These are phyloP conservation scores for Apoderus coryli DNA, from an alignment of 2,888 invertebrate species.

Conservation along the genomic window DNA sequence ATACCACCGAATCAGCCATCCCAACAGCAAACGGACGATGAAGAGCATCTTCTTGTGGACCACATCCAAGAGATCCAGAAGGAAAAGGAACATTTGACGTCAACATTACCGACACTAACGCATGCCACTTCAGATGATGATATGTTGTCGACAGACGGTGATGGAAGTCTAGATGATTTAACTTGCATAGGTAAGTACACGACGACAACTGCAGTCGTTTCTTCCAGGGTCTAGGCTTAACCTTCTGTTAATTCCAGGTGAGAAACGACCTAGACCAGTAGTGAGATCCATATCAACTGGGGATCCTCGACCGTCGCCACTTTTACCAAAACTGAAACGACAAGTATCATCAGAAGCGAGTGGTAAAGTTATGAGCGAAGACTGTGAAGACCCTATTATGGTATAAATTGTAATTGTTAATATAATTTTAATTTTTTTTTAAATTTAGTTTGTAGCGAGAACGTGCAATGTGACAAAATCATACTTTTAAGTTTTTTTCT, in stretches of 20 bases:
- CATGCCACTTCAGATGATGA: conserved; percentile 82
- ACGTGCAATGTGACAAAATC: no score
- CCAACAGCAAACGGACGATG: conserved; percentile 40
- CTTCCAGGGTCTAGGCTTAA: no score
- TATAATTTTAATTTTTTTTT: conserved; percentile 7
- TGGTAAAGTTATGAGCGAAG: conserved; percentile 29
- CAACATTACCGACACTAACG: conserved; percentile 64
- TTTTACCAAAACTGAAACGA: conserved; percentile 29
- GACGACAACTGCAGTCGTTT: no score
- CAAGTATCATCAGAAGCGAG: conserved; percentile 33
- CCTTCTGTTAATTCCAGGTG: no score
- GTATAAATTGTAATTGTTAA: conserved; percentile 30
- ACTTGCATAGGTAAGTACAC: conserved; percentile 29
- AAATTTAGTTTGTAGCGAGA: no score
- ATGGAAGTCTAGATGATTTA: conserved; percentile 54
- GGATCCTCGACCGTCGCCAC: conserved; percentile 20
- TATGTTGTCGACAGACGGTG: conserved; percentile 63
- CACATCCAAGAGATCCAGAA: conserved; percentile 71
- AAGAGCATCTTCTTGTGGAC: conserved; percentile 59
- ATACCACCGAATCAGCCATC: conserved; percentile 26
- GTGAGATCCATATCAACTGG: conserved; percentile 31
- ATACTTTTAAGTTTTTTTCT: no score
- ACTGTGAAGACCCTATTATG: conserved; percentile 33
- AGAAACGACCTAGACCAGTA: conserved; percentile 26
- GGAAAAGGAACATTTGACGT: conserved; percentile 68